Conservation (phyloP, 2,797 vertebrate species). For the Delichon dasypus region DNA sequence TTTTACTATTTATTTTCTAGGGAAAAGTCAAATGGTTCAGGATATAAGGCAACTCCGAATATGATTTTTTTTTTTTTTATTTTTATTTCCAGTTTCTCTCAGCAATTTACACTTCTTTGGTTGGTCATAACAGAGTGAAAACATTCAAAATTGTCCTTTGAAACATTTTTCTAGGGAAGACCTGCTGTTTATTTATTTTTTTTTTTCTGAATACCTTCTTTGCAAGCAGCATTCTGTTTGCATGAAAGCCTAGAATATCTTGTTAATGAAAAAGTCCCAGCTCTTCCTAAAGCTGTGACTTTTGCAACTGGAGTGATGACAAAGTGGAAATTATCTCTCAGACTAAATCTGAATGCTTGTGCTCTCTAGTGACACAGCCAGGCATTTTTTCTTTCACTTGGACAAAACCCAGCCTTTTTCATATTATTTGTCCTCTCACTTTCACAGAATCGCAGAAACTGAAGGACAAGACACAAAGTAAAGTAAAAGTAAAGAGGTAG, state of each 20-base stretch:
- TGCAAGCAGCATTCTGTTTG: neutral
- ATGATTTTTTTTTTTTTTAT: too few species aligned
- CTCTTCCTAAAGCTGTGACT: neutral
- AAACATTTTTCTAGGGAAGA: neutral
- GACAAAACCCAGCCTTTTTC: neutral
- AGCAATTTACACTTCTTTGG: neutral
- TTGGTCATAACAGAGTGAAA: neutral
- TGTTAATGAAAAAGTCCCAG: neutral
- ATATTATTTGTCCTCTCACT: neutral
- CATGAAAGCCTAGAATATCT: neutral
- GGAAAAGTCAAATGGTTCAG: neutral
- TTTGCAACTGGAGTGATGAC: neutral
- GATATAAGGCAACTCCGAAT: neutral
- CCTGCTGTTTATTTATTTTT: too few species aligned
- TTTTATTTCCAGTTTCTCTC: neutral
- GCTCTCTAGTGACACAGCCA: neutral
- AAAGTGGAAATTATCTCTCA: neutral
- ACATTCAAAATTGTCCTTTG: neutral
- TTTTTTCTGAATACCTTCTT: neutral
- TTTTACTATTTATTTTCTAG: neutral
- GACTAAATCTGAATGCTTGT: neutral
- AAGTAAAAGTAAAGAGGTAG: constrained; percentile 48
- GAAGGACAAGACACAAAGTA: neutral
- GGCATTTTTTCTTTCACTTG: neutral
- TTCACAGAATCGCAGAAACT: neutral